Evolutionary conservation across 2,888 invertebrate genomes (phyloP), one percentile per base, ranked within the genome.

Genomic region (Alentia gelatinosa): DNA sequence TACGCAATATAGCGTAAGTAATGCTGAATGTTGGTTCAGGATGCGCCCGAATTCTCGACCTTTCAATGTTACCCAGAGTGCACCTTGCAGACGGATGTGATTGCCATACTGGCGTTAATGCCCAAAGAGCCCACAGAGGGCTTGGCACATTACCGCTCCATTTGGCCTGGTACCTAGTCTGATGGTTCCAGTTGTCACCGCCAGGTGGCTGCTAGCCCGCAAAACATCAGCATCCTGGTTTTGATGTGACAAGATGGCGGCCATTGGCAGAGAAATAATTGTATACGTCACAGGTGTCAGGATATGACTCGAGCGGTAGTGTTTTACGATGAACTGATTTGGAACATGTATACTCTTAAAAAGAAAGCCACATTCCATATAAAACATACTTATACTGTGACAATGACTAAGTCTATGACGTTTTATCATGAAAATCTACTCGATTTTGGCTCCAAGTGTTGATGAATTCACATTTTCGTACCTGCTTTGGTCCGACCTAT

Each of bases 101-200:
- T n/a, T 56, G 56, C n/a, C 56, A 5, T n/a, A 19, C 56, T 56
- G 56, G 19, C 56, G 56, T 56, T 56, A 56, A 56, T 56, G 30
- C 26, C 26, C 0, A 68, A 1, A 68, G 1, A 68, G 68, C 30
- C 68, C 30, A 68, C 68, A 68, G 5, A 26, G 30, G 12, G 33
- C 68, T 68, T 68, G 68, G 68, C 68, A 68, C 68, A 68, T 68
- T 68, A 68, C 19, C 30, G 68, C 30, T 26, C 68, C 68, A 68
- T 68, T 68, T 68, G 68, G 68, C 68, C 26, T 1, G 33, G 33
- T 26, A 3, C 30, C 33, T 30, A 7, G 30, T 68, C 5, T 68
- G 30, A 68, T 68, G 30, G 30, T 68, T 30, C 68, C 68, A 68
- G 68, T 68, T 68, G 68, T 68, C 68, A 68, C 68, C 33, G 68